Base-by-base conservation (phyloP, 2,888 invertebrate genomes). In the Drosophila tanythrix region DNA sequence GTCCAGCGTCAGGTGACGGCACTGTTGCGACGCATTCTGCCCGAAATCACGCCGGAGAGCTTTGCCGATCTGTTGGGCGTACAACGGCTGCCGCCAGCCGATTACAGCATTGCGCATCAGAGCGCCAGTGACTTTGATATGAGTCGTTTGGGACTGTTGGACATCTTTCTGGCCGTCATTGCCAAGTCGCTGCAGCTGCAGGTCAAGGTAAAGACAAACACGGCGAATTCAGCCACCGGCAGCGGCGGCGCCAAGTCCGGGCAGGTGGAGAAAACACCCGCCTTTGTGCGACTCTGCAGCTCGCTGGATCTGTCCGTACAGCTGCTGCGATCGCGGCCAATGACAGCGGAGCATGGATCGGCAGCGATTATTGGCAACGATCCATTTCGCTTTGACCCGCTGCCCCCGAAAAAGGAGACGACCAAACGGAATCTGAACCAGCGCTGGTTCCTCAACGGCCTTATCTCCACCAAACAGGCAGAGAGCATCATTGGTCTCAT, bases 1-100 rank as follows among this genome's bases (percentile, higher is more conserved):
- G 98, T 99, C 1, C 99, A 99, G 92, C 94, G 99, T 92, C 99
- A 99, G 94, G 98, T 93, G 3, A 97, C 97, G 64, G 96, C 97
- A 0, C 93, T 99, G 27, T 92, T 99, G 31, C 94, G 98, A 53
- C 95, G 99, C 84, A 98, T 99, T 92, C 94, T 99, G 40, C 97
- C 97, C 0, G 98, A 98, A 93, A 97, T 99, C 52, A 95, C 97
- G 1, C 99, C 99, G 0, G 96, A 96, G 81, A 95, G 95, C 62
- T 95, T 99, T 89, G 96, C 97, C 1, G 95, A 95, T 68, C 95
- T 98, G 8, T 94, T 98, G 59, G 96, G 96, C 46, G 95, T 97
- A 1, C 94, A 95, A 27, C 93, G 94, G 36, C 93, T 97, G 69
- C 97, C 97, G 11, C 96, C 96, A 1, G 94, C 95, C 57, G 96